Base-by-base conservation (phyloP, 2,797 vertebrate species). In the Halcyon badia region DNA sequence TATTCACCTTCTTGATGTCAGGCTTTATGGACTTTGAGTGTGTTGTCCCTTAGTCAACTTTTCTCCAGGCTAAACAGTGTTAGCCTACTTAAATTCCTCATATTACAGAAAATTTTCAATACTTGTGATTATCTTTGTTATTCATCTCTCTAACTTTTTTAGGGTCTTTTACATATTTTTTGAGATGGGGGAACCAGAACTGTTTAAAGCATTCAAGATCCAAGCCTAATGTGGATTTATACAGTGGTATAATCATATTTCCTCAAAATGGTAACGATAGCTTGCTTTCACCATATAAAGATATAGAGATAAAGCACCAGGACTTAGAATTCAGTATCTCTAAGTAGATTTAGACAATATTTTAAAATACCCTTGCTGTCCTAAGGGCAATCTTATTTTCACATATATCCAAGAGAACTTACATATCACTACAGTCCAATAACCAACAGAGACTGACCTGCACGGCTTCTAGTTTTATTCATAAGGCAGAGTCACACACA, bases 221-320 rank as follows among this genome's bases (percentile, higher is more conserved):
- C 80, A 93, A 96, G 62, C 37, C 54, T 94, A 83, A 65, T 91
- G 65, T 2, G 69, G 41, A 83, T 97, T 97, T 96, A 90, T 90
- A 83, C 33, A 42, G 49, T 11, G 3, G 7, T 88, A 76, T 83
- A 88, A 87, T 73, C 80, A 39, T 14, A 66, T 96, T 94, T 94
- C 76, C 85, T 95, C 68, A 69, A 70, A 95, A 90, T 31, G 71
- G n/a, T 69, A 76, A 62, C 75, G 80, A 66, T 25, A 86, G 72
- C n/a, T 94, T 91, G 21, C 85, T 86, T 95, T 88, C 73, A 60
- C 77, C 26, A 37, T 49, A 80, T 14, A 75, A 85, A 95, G 89
- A 88, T 83, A 88, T 3, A 72, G 37, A 92, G 26, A 94, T 80
- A 88, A 91, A 91, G 24, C 37, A 86, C 60, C 68, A 89, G 64